phyloP scores from a whole-genome alignment of 2,888 invertebrate species.

The Scaeva pyrastri region DNA sequence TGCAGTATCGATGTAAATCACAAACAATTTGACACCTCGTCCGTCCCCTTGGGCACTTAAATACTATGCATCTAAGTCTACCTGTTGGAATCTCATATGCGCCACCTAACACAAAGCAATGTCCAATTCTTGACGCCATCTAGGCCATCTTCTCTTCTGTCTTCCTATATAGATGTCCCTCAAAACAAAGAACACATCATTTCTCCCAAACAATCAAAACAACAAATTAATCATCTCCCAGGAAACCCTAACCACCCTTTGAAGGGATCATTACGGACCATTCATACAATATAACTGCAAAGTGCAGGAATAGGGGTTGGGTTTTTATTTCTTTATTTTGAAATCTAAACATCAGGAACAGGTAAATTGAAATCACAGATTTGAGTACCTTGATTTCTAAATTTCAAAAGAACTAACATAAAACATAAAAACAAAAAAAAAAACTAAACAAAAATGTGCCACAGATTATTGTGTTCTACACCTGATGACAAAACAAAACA shows the following conservation, averaged over 20 bases:
- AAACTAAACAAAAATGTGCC: slow-evolving; percentile 45
- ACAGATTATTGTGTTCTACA: slow-evolving; percentile 43
- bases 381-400: slow-evolving; percentile 31
- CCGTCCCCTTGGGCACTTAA: not conserved
- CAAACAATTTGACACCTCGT: too few relatives aligned
- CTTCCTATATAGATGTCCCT: not conserved
- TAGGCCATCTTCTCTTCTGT: slow-evolving; percentile 21
- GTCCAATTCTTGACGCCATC: slow-evolving; percentile 31
- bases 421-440: slow-evolving; percentile 47
- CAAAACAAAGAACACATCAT: not conserved
- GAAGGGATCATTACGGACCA: not conserved
- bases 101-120: slow-evolving; percentile 6
- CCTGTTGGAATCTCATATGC: not conserved
- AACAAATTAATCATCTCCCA: slow-evolving; percentile 64
- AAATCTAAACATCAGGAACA: slow-evolving; percentile 57
- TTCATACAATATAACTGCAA: not conserved
- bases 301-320: slow-evolving; percentile 31
- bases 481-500: slow-evolving; percentile 65
- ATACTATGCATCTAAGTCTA: not conserved
- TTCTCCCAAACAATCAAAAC: not conserved
- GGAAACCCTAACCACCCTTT: slow-evolving; percentile 30
- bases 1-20: too few relatives aligned
- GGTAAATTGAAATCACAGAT: slow-evolving; percentile 71
- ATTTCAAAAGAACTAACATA: slow-evolving; percentile 67
- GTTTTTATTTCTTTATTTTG: slow-evolving; percentile 34